A percentile compares a stretch with the other conserved stretches of the same genome.
These are phyloP conservation scores for Holothuria leucospilota DNA, from an alignment of 53 echinoderm and acorn worm species.

Conservation along the genomic window DNA sequence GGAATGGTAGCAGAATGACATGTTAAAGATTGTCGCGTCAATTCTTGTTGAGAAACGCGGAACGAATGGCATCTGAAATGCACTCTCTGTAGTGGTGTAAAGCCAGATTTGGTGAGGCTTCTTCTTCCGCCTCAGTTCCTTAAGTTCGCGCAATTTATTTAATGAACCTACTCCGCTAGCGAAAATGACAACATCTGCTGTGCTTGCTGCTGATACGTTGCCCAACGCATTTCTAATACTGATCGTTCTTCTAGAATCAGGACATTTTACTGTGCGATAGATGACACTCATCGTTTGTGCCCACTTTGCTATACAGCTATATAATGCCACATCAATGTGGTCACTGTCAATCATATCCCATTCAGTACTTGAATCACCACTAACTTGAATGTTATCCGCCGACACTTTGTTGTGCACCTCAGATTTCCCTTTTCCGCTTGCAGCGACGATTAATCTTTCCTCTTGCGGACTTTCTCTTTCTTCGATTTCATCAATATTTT, in stretches of 20 bases:
- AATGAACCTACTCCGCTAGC: background rate
- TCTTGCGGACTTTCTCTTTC: too few relatives aligned
- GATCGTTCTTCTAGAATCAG: background rate
- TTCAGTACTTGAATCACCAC: background rate
- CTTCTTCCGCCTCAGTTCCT: background rate
- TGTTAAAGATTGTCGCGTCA: background rate
- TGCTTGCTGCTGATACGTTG: background rate
- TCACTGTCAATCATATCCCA: background rate
- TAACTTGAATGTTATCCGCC: background rate
- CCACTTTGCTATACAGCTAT: background rate
- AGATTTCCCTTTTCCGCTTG: too few relatives aligned
- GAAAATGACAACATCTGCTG: conserved; percentile 1
- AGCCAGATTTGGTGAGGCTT: background rate
- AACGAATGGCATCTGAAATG: background rate
- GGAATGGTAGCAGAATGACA: background rate
- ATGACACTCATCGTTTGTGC: background rate
- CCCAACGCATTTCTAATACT: background rate
- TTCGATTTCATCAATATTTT: too few relatives aligned
- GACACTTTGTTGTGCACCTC: too few relatives aligned
- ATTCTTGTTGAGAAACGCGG: background rate
- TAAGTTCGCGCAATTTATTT: background rate
- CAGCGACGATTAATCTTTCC: too few relatives aligned
- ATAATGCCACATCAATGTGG: background rate
- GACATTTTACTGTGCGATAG: conserved; percentile 2
- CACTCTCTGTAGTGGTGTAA: background rate